phyloP scores from a whole-genome alignment of 2,113 vertebrate species.

The Megaceryle torquata region DNA sequence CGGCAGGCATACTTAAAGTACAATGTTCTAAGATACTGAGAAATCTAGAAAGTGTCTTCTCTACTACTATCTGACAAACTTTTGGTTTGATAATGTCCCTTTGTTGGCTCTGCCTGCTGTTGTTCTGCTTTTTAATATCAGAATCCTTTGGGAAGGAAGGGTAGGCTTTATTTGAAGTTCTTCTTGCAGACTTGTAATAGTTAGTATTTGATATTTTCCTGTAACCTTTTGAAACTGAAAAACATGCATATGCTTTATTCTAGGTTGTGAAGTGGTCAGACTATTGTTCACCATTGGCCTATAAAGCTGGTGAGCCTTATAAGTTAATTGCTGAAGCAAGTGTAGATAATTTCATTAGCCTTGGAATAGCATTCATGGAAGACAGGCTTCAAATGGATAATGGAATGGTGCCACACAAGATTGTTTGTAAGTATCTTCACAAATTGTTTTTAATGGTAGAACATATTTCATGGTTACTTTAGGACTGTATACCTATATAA shows the following conservation, averaged over 20 bases:
- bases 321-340: slow-evolving; percentile 86
- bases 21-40: background rate
- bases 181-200: background rate
- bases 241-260: slow-evolving; percentile 9
- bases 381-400: slow-evolving; percentile 89
- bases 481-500: background rate
- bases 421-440: slow-evolving; percentile 83
- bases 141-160: background rate
- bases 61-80: background rate
- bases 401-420: slow-evolving; percentile 87
- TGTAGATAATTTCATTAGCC: slow-evolving; percentile 87
- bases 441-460: background rate
- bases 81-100: background rate
- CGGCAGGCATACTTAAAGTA: background rate
- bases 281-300: slow-evolving; percentile 86
- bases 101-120: background rate
- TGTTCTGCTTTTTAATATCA: background rate
- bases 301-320: slow-evolving; percentile 82
- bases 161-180: background rate
- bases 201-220: background rate
- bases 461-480: background rate
- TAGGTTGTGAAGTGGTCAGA: slow-evolving; percentile 92
- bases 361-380: slow-evolving; percentile 93
- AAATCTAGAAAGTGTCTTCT: background rate
- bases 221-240: background rate